Evolutionary conservation across 2,888 invertebrate genomes (phyloP).

Genomic region (Phorcus lineatus): DNA sequence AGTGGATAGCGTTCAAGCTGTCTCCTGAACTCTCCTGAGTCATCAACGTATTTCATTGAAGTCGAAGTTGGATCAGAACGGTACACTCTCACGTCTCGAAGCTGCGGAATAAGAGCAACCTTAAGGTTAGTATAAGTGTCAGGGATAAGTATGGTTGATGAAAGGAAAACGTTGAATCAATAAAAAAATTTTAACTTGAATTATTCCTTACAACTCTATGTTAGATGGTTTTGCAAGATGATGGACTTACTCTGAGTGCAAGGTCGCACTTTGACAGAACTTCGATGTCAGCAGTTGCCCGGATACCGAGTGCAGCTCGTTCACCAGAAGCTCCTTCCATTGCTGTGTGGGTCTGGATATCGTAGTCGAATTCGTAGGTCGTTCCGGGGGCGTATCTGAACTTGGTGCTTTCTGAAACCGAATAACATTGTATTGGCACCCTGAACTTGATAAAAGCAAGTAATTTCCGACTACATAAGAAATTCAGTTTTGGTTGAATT

Average conservation of each 20-base stretch:
- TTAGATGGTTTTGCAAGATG: background rate
- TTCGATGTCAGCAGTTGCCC: slow-evolving; percentile 74
- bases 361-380: slow-evolving; percentile 87
- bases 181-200: too few relatives aligned
- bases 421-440: background rate
- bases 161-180: background rate
- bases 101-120: slow-evolving; percentile 51
- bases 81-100: slow-evolving; percentile 69
- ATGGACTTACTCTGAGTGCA: slow-evolving; percentile 73
- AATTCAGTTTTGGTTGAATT: too few relatives aligned
- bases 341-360: slow-evolving; percentile 82
- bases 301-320: slow-evolving; percentile 73
- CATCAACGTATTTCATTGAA: background rate
- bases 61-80: slow-evolving; percentile 65
- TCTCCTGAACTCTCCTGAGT: slow-evolving; percentile 52
- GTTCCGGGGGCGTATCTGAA: slow-evolving; percentile 79
- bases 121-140: background rate
- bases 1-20: slow-evolving; percentile 85
- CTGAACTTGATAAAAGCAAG: too few relatives aligned
- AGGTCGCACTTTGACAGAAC: slow-evolving; percentile 76
- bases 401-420: slow-evolving; percentile 72
- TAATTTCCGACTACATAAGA: too few relatives aligned
- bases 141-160: too few relatives aligned
- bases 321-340: slow-evolving; percentile 81
- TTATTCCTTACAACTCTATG: background rate